Conservation (phyloP, 2,113 vertebrate species). For the Polypterus bichir region DNA sequence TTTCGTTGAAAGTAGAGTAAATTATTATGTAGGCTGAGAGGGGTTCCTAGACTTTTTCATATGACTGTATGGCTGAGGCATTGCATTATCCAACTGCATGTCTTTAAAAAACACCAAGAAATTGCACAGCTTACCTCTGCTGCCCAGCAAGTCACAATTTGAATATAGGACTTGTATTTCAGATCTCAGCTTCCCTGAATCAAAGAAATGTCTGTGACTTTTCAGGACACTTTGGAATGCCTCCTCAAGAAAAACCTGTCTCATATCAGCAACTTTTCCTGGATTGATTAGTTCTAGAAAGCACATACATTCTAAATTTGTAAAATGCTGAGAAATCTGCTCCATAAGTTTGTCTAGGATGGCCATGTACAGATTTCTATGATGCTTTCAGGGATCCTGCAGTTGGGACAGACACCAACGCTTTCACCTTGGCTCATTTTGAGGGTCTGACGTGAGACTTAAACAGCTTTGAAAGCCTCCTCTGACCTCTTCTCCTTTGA, state of each 20-base stretch:
- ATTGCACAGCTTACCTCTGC: constrained; percentile 2
- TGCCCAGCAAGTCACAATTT: not conserved
- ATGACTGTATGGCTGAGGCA: no score
- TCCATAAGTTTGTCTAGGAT: not conserved
- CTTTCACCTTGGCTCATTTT: no score
- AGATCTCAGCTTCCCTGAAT: not conserved
- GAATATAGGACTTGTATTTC: constrained; percentile 4
- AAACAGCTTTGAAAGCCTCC: not conserved
- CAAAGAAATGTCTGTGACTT: constrained; percentile 5
- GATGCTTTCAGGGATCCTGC: no score
- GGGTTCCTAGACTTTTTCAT: no score
- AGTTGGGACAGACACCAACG: no score
- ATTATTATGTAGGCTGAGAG: no score
- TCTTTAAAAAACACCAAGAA: not conserved
- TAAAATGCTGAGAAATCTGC: not conserved
- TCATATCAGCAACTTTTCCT: not conserved
- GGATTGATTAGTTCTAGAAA: constrained; percentile 10
- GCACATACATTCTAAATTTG: no score
- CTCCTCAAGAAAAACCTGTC: not conserved
- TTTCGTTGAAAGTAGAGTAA: no score
- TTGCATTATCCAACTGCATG: not conserved
- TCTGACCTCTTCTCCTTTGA: constrained; percentile 7
- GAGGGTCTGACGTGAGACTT: no score
- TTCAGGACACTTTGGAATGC: not conserved
- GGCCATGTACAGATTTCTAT: not conserved